A percentile compares a stretch with the other conserved stretches of the same genome.
Evolutionary conservation across 2,113 vertebrate species (phyloP).

Genomic region (Myotis davidii): DNA sequence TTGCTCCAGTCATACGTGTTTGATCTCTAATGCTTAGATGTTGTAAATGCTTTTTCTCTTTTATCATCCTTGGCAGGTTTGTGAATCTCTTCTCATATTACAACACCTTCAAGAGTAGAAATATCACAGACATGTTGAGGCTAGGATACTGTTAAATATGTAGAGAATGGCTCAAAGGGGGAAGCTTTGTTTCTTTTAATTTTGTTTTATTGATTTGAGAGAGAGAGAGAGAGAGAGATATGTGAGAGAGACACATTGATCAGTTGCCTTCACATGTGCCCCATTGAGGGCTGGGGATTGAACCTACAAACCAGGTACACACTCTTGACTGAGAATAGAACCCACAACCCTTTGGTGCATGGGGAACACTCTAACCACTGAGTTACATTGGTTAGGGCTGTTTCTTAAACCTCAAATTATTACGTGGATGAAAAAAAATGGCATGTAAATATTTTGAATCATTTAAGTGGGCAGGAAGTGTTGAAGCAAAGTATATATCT

Average conservation of each 20-base stretch:
- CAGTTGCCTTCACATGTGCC: too few relatives aligned
- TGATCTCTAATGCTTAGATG: neutral
- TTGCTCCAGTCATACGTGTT: neutral
- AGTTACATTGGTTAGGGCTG: neutral
- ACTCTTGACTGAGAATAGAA: too few relatives aligned
- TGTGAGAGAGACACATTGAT: too few relatives aligned
- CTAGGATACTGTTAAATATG: neutral
- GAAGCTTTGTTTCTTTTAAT: neutral
- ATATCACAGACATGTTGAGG: neutral
- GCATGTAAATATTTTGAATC: conserved; percentile 47
- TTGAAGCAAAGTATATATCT: conserved; percentile 17
- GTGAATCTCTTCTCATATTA: neutral
- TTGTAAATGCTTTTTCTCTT: neutral
- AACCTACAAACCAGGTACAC: too few relatives aligned
- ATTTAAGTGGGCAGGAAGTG: neutral
- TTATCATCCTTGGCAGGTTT: neutral
- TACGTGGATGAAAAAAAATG: conserved; percentile 38
- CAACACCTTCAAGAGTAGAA: neutral
- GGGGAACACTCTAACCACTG: too few relatives aligned
- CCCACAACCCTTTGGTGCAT: too few relatives aligned
- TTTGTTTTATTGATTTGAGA: too few relatives aligned
- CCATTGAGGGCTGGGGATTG: too few relatives aligned
- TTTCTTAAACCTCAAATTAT: conserved; percentile 33
- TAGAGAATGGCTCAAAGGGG: neutral
- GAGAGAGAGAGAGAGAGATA: too few relatives aligned